Evolutionary conservation across 2,888 invertebrate genomes (phyloP).

Genomic region (Lycia hirtaria): DNA sequence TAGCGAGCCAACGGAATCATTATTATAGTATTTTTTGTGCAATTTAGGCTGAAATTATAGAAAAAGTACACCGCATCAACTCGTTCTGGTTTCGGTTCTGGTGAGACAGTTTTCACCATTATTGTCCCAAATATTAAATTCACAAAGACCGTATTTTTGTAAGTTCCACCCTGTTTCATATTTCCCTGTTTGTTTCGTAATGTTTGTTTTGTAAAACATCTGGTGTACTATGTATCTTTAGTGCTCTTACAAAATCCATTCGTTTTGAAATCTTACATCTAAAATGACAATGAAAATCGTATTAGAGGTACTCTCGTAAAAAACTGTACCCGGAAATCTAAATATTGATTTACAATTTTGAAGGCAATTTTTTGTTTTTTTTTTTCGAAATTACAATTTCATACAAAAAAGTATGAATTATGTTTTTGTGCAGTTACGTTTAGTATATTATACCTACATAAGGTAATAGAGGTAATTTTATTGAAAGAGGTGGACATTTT

Average conservation of each 20-base stretch:
- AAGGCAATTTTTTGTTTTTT: constrained; percentile 36
- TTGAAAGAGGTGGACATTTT: constrained; percentile 27
- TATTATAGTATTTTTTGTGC: constrained; percentile 27
- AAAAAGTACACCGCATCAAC: constrained; percentile 41
- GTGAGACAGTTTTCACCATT: constrained; percentile 69
- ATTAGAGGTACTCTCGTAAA: constrained; percentile 27
- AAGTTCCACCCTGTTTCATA: constrained; percentile 72
- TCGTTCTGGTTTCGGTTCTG: constrained; percentile 47
- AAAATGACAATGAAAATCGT: constrained; percentile 33
- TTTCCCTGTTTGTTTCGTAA: constrained; percentile 59
- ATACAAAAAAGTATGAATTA: constrained; percentile 1
- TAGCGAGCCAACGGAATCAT: constrained; percentile 40
- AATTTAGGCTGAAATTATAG: constrained; percentile 9
- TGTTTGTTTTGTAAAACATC: constrained; percentile 30
- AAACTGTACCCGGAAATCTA: constrained; percentile 24
- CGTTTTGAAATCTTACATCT: constrained; percentile 28
- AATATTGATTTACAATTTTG: constrained; percentile 28
- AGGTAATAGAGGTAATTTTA: constrained; percentile 16
- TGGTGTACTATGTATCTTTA: constrained; percentile 14
- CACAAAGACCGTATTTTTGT: constrained; percentile 66
- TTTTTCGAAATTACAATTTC: constrained; percentile 17
- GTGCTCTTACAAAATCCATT: constrained; percentile 24
- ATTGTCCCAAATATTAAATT: constrained; percentile 82
- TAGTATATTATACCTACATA: constrained; percentile 21
- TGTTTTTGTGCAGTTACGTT: constrained; percentile 33